phyloP scores from a whole-genome alignment of 2,113 vertebrate species.

The Brachionichthys hirsutus region DNA sequence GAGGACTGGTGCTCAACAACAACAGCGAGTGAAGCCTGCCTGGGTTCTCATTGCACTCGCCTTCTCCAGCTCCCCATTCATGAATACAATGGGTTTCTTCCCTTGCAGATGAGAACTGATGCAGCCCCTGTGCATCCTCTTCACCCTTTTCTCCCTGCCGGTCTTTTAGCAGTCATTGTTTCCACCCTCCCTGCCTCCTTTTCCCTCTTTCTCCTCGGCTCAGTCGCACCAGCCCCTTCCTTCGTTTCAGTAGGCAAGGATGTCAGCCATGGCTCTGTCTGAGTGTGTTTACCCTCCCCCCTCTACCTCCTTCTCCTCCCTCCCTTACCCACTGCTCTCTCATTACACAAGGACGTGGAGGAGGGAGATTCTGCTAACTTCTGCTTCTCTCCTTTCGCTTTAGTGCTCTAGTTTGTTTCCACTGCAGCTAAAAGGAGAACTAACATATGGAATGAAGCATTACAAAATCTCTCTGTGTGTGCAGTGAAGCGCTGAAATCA shows the following conservation, averaged over 20 bases:
- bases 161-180: conserved; percentile 47
- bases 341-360: conserved; percentile 46
- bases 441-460: conserved; percentile 8
- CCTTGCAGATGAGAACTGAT: conserved; percentile 58
- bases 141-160: conserved; percentile 17
- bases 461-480: conserved; percentile 2
- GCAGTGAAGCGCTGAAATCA: background rate
- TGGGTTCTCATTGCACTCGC: conserved; percentile 66
- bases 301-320: conserved; percentile 47
- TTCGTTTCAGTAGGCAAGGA: conserved; percentile 57
- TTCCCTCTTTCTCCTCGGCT: conserved; percentile 36
- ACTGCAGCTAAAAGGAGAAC: conserved; percentile 33
- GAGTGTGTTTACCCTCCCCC: conserved; percentile 74
- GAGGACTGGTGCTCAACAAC: conserved; percentile 56
- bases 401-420: conserved; percentile 15
- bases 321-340: conserved; percentile 46
- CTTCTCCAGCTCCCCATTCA: conserved; percentile 67
- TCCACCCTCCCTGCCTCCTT: conserved; percentile 37
- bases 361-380: conserved; percentile 34
- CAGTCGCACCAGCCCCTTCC: conserved; percentile 46
- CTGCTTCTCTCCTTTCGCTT: conserved; percentile 16
- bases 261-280: conserved; percentile 73
- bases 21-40: conserved; percentile 57
- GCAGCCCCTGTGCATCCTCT: conserved; percentile 62
- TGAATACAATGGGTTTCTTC: conserved; percentile 72